These are phyloP conservation scores for Sciaenops ocellatus DNA, from an alignment of 2,797 vertebrate species.

Conservation along the genomic window DNA sequence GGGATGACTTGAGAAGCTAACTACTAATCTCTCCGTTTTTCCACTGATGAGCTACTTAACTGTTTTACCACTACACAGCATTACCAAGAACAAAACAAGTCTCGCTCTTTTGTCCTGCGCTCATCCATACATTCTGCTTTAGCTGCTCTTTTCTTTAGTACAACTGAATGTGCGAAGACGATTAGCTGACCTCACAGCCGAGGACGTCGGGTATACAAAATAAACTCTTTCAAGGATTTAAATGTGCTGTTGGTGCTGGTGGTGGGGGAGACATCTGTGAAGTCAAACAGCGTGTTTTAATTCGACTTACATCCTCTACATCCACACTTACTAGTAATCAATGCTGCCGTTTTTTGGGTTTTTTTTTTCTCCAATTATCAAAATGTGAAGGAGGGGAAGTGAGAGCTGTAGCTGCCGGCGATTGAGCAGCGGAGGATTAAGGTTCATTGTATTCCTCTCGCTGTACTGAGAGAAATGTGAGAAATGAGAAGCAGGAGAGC, in stretches of 20 bases:
- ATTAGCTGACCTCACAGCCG: constrained; percentile 44
- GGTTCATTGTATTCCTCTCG: constrained; percentile 54
- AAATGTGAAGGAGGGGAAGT: constrained; percentile 56
- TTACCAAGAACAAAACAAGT: neutral
- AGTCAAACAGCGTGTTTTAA: constrained; percentile 46
- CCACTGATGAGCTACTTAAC: neutral
- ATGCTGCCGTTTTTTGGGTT: constrained; percentile 27
- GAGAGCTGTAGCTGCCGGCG: constrained; percentile 52
- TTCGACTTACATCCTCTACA: constrained; percentile 50
- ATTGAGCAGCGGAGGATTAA: constrained; percentile 64
- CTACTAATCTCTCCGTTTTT: neutral
- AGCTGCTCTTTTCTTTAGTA: constrained; percentile 9
- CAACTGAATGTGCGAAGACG: constrained; percentile 10
- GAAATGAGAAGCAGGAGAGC: constrained; percentile 52
- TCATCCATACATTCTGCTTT: neutral
- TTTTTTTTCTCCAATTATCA: constrained; percentile 29
- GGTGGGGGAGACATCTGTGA: neutral
- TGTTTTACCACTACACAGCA: too few species aligned
- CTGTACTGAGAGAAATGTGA: constrained; percentile 46
- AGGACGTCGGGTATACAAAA: constrained; percentile 33
- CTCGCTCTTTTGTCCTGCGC: neutral
- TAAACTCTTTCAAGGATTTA: constrained; percentile 29
- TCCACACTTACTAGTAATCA: constrained; percentile 56
- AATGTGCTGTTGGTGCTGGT: neutral
- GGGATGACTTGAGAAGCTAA: neutral